Base-by-base conservation (phyloP, 2,113 vertebrate genomes). In the Panurus biarmicus region DNA sequence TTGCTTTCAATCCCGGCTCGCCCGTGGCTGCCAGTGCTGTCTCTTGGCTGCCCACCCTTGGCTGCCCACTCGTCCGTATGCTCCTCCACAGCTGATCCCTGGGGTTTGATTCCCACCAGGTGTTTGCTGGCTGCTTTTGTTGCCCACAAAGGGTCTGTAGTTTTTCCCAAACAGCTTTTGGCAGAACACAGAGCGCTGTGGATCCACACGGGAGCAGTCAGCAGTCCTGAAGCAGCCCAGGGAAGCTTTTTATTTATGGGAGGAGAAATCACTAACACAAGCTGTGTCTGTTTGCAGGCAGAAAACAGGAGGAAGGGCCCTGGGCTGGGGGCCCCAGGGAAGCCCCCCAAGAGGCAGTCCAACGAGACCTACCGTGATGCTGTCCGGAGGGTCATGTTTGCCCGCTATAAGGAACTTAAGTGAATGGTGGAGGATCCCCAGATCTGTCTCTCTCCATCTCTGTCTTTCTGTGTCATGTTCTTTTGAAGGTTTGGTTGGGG, bases 381-480 rank as follows among this genome's bases (percentile, higher is more conserved):
- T 2, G 99, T 99, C 60, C 98, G 99, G 70, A 99, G 99, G 93
- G 99, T 99, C 90, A 99, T 99, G 99, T 99, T 99, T 95, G 99
- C 99, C 83, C 98, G 99, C 76, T 99, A 99, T 57, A 99, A 99
- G 96, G 99, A 99, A 83, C 98, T 99, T 4, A 98, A 99, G 95
- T 99, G 98, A 99, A 96, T 8, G 13, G 57, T 76, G 89, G 92
- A 47, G 38, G 38, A 83, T 9, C 21, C 35, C 56, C 51, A 31
- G 20, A 33, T 71, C 67, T 65, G 18, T 56, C 69, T 79, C 18
- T 83, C 67, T 69, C 65, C 60, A 14, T 36, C 73, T 85, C 50
- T 87, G 79, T 87, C 70, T 92, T 87, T 97, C 91, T 93, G 94
- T 97, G 93, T 98, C 96, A 96, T 75, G 26, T 92, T 98, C 91